Evolutionary conservation across 2,797 vertebrate genomes (phyloP).

Genomic region (Mycteria americana): DNA sequence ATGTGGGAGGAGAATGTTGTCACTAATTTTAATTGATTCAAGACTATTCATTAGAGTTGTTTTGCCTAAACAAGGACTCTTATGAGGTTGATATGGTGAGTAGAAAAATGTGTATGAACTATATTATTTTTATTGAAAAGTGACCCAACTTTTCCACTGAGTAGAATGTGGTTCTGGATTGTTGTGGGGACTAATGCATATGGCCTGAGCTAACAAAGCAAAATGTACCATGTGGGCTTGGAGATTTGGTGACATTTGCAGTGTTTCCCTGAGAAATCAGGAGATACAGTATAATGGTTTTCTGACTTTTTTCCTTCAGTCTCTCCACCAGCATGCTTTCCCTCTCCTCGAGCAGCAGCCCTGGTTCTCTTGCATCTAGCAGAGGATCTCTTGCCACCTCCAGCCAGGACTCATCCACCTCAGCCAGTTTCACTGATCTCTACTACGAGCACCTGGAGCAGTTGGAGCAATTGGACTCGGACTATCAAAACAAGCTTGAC

Average conservation of each 20-base stretch:
- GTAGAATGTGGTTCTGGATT: not conserved
- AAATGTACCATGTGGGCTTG: not conserved
- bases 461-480: conserved; percentile 85
- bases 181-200: not conserved
- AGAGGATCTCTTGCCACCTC: conserved; percentile 91
- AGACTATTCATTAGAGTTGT: not conserved
- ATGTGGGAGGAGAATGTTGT: not conserved
- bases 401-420: conserved; percentile 90
- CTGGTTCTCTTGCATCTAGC: conserved; percentile 91
- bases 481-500: conserved; percentile 92
- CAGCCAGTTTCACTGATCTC: conserved; percentile 92
- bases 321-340: conserved; percentile 94
- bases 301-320: conserved; percentile 73
- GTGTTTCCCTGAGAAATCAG: not conserved
- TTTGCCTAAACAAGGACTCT: not conserved
- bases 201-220: conserved; percentile 43
- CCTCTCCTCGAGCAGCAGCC: conserved; percentile 95
- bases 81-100: not conserved
- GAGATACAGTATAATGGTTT: not conserved
- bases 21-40: not conserved
- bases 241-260: not conserved
- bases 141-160: not conserved
- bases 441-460: conserved; percentile 89
- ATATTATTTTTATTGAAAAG: not conserved
- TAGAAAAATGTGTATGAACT: not conserved